These are phyloP conservation scores for Camelus bactrianus DNA, from an alignment of 2,113 vertebrate species.

Conservation along the genomic window DNA sequence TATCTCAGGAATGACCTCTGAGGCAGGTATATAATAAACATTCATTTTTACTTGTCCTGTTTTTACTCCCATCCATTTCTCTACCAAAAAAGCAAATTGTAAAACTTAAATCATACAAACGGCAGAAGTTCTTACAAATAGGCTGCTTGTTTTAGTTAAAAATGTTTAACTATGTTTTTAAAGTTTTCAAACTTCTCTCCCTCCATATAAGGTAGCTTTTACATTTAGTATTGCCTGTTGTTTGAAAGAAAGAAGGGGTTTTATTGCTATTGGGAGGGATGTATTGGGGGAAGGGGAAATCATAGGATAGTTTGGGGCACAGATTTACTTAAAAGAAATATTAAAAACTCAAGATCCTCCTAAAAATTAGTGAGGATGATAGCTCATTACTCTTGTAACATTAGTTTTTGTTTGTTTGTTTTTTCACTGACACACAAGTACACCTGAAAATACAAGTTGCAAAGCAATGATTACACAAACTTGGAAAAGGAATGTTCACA, in stretches of 20 bases:
- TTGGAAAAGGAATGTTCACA: slow-evolving; percentile 57
- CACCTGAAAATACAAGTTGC: slow-evolving; percentile 49
- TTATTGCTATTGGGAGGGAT: background rate
- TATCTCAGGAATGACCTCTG: slow-evolving; percentile 49
- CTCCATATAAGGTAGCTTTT: slow-evolving; percentile 22
- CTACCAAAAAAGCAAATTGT: background rate
- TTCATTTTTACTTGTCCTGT: slow-evolving; percentile 55
- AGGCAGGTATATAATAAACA: slow-evolving; percentile 51
- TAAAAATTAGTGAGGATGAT: slow-evolving; percentile 35
- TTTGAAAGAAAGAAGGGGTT: slow-evolving; percentile 36
- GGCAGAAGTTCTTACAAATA: slow-evolving; percentile 32
- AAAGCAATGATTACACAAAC: slow-evolving; percentile 8
- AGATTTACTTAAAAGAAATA: slow-evolving; percentile 52
- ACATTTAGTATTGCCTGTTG: slow-evolving; percentile 13
- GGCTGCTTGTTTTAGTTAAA: slow-evolving; percentile 58
- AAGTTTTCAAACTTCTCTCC: slow-evolving; percentile 43
- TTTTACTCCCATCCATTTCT: background rate
- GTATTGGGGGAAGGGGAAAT: background rate
- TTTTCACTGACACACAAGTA: background rate
- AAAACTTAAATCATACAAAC: slow-evolving; percentile 63
- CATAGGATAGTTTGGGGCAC: slow-evolving; percentile 6
- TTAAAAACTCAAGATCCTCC: slow-evolving; percentile 16
- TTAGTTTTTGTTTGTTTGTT: background rate
- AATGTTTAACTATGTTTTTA: slow-evolving; percentile 15
- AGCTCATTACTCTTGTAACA: background rate